Base-by-base conservation (phyloP, 2,797 vertebrate genomes). In the Eulemur coronatus region DNA sequence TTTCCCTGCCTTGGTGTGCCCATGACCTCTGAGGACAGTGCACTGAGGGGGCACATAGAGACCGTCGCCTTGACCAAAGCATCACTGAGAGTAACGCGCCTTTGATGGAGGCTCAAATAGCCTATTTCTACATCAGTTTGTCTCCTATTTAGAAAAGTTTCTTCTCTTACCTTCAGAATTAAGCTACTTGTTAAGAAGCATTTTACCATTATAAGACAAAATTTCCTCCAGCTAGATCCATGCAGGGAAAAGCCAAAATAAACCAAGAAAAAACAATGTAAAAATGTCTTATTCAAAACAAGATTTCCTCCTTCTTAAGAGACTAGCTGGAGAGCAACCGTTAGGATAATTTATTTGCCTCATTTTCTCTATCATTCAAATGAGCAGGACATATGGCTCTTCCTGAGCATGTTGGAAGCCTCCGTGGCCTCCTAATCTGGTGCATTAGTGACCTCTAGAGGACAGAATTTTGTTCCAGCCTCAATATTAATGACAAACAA, bases 381-480 rank as follows among this genome's bases (percentile, higher is more conserved):
- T 2, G 69, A 55, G 33, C 24, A 2, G 14, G 33, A n/a, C 12
- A 0, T 30, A 81, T 61, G 30, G 28, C 35, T 78, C 38, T 82
- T 63, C 38, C 22, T 26, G 24, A 63, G 41, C 41, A 3, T 43
- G 43, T 43, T 75, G 75, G 78, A 87, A 72, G 35, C 1, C 28
- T 57, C 30, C 0, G 0, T 11, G 48, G 80, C 50, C 91, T 94
- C 84, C 65, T 95, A 93, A 61, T 78, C 76, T 89, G 75, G 87
- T 86, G 86, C 97, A 86, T 2, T 95, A 97, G 97, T 97, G 97
- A 98, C 98, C 97, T 97, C 98, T 98, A 98, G 98, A 98, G 98
- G 97, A 79, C 81, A 95, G 55, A 92, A 59, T 87, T 91, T 90
- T 80, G 38, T 48, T 57, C 81, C 85, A n/a, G 17, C 9, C 79